These are phyloP conservation scores for Felis chaus DNA, from an alignment of 2,113 vertebrate genomes.

Conservation along the genomic window DNA sequence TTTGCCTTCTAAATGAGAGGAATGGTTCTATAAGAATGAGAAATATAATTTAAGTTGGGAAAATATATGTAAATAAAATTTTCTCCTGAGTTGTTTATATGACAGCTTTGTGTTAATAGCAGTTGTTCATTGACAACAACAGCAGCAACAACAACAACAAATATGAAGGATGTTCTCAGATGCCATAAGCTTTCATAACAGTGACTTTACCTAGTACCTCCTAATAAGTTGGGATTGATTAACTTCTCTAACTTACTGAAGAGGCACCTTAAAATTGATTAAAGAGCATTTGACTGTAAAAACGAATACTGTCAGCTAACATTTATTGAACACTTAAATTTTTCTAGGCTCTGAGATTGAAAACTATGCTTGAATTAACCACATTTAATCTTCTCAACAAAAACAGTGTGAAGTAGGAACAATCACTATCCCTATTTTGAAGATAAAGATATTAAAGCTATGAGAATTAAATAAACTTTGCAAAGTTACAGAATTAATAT, in stretches of 20 bases:
- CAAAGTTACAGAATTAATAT: neutral
- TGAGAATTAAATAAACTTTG: neutral
- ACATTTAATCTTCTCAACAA: neutral
- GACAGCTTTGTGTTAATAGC: neutral
- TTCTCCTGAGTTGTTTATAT: neutral
- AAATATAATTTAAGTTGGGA: neutral
- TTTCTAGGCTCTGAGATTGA: neutral
- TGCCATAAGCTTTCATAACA: neutral
- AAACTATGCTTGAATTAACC: neutral
- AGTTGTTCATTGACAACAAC: neutral
- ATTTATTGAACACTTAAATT: neutral
- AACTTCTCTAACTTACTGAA: neutral
- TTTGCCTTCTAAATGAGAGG: neutral
- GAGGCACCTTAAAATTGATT: neutral
- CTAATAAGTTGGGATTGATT: neutral
- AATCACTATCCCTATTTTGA: neutral
- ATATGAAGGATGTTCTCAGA: neutral
- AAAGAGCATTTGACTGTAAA: neutral
- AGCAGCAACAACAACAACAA: neutral
- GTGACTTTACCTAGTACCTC: neutral
- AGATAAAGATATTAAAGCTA: neutral
- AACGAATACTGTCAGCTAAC: neutral
- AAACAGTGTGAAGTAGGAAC: neutral
- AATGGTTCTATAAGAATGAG: neutral
- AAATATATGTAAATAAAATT: neutral